These are phyloP conservation scores for Chloroclystis v-ata DNA, from an alignment of 2,888 invertebrate genomes.

Conservation along the genomic window DNA sequence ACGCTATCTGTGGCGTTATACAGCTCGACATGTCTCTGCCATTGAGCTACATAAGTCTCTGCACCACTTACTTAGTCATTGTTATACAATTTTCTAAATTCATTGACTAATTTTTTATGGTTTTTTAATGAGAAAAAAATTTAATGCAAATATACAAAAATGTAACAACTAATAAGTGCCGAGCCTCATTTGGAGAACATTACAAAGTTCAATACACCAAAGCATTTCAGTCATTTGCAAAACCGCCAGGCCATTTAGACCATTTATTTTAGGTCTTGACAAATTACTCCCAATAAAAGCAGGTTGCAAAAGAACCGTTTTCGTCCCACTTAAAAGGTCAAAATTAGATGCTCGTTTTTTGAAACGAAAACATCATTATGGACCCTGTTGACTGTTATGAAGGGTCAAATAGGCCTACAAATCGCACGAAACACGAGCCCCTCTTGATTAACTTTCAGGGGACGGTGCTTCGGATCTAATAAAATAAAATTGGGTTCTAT, in stretches of 20 bases:
- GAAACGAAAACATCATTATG: constrained; percentile 51
- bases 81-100: constrained; percentile 66
- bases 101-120: constrained; percentile 40
- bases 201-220: too few relatives aligned
- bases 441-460: constrained; percentile 64
- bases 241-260: constrained; percentile 22
- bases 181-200: too few relatives aligned
- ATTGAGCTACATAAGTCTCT: constrained; percentile 57
- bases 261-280: too few relatives aligned
- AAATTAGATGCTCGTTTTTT: constrained; percentile 39
- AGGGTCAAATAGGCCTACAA: constrained; percentile 64
- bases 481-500: constrained; percentile 56
- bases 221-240: constrained; percentile 7
- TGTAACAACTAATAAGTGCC: background rate
- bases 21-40: constrained; percentile 63
- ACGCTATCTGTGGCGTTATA: constrained; percentile 56
- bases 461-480: constrained; percentile 49
- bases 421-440: constrained; percentile 56
- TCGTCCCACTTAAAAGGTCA: constrained; percentile 18
- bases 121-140: background rate
- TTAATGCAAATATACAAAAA: background rate
- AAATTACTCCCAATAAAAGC: constrained; percentile 24
- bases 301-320: constrained; percentile 9
- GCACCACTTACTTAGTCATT: constrained; percentile 63
- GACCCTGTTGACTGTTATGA: constrained; percentile 55